phyloP scores from a whole-genome alignment of 2,797 vertebrate genomes.

The Eulemur coronatus region DNA sequence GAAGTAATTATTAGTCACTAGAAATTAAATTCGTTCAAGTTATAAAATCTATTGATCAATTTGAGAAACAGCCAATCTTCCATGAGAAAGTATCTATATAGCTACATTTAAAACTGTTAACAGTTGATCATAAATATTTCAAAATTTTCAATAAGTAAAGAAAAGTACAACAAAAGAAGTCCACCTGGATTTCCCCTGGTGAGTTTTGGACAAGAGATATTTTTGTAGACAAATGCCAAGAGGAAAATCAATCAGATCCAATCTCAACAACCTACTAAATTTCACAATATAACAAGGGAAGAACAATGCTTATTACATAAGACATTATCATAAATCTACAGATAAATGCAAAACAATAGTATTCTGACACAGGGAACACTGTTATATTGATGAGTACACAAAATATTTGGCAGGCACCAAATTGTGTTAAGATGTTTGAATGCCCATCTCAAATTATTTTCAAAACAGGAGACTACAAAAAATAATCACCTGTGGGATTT shows the following conservation, averaged over 20 bases:
- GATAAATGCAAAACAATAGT: slow-evolving; percentile 78
- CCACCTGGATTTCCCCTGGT: slow-evolving; percentile 50
- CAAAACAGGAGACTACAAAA: slow-evolving; percentile 33
- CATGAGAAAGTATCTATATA: not conserved
- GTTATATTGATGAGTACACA: slow-evolving; percentile 73
- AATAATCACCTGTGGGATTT: not conserved
- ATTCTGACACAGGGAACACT: slow-evolving; percentile 73
- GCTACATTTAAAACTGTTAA: slow-evolving; percentile 44
- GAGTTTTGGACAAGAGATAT: slow-evolving; percentile 73
- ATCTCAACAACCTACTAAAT: slow-evolving; percentile 84
- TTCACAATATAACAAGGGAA: slow-evolving; percentile 80
- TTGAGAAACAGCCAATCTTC: slow-evolving; percentile 58
- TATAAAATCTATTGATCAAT: slow-evolving; percentile 52
- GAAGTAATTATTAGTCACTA: slow-evolving; percentile 35
- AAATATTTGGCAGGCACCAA: slow-evolving; percentile 71
- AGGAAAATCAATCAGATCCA: slow-evolving; percentile 82
- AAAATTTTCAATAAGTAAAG: slow-evolving; percentile 67
- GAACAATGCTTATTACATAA: slow-evolving; percentile 81
- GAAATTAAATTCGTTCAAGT: slow-evolving; percentile 48
- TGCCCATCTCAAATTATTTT: slow-evolving; percentile 54
- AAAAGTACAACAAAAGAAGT: slow-evolving; percentile 70
- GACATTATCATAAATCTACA: slow-evolving; percentile 81
- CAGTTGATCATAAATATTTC: slow-evolving; percentile 67
- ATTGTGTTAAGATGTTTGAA: slow-evolving; percentile 35
- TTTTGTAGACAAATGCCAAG: slow-evolving; percentile 79